These are phyloP conservation scores for Argyrosomus japonicus DNA, from an alignment of 2,113 vertebrate species.

Conservation along the genomic window DNA sequence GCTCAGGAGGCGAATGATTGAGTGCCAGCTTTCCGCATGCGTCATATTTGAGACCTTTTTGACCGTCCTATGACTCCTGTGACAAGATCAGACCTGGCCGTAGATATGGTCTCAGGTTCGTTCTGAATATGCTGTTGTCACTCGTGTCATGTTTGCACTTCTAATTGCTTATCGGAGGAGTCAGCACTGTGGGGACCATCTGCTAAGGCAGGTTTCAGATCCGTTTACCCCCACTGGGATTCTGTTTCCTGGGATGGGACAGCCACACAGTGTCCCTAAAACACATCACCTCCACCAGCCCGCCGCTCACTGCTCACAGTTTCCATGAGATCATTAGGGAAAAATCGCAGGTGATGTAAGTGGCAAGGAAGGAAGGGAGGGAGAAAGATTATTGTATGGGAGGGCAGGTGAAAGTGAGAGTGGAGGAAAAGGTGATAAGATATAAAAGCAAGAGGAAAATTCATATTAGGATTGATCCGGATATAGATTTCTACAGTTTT, in stretches of 20 bases:
- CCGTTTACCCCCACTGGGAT: constrained; percentile 74
- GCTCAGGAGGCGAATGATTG: constrained; percentile 26
- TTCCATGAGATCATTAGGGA: constrained; percentile 77
- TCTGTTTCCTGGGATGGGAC: constrained; percentile 75
- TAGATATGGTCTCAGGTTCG: constrained; percentile 47
- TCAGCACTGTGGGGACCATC: constrained; percentile 74
- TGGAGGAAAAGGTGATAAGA: background rate
- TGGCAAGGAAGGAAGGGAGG: constrained; percentile 28
- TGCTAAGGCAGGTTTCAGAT: constrained; percentile 78
- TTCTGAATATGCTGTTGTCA: constrained; percentile 64
- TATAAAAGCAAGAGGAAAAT: constrained; percentile 1
- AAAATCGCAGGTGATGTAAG: constrained; percentile 64
- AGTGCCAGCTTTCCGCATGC: constrained; percentile 22
- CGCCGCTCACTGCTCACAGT: constrained; percentile 59
- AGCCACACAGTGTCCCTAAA: constrained; percentile 64
- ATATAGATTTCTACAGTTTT: constrained; percentile 4
- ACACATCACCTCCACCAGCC: constrained; percentile 65
- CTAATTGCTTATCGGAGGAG: constrained; percentile 77
- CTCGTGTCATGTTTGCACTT: constrained; percentile 72
- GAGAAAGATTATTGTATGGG: constrained; percentile 21
- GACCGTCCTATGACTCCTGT: constrained; percentile 22
- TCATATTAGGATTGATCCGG: background rate
- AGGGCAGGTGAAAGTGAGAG: constrained; percentile 15
- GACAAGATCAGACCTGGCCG: background rate
- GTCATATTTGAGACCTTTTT: constrained; percentile 42